Base-by-base conservation (phyloP, 2,113 vertebrate genomes). In the Geococcyx californianus region DNA sequence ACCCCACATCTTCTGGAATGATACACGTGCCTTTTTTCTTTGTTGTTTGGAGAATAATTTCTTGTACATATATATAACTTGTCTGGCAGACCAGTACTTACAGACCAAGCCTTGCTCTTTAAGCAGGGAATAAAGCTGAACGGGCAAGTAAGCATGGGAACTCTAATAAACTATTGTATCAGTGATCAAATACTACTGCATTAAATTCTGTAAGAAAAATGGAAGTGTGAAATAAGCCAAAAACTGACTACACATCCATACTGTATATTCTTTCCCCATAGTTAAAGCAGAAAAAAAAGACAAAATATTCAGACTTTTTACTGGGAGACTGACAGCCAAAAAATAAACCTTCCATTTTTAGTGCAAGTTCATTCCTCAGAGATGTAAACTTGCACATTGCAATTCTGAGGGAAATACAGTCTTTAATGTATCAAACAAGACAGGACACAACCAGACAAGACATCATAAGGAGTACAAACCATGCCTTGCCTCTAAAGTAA, bases 11-110 rank as follows among this genome's bases (percentile, higher is more conserved):
- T 58, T 75, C 62, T 87, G 52, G n/a, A 79, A 54, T 62, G 23
- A 93, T 7, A 20, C 2, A 63, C 2, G 1, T 52, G 7, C 8
- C 16, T 34, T 67, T 80, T 73, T 2, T 31, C 45, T 7, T 59
- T 87, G 63, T 44, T 77, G n/a, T 47, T 84, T 70, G 26, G 49
- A 69, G 24, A 82, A 20, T 49, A 20, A 8, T 64, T 82, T 89
- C 86, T 68, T 28, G n/a, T 20, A 36, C 4, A 9, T 21, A 40
- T 20, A 36, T 4, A 9, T 18, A 68, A n/a, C 23, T 38, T 4
- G 3, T 66, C 69, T 90, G 82, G 78, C 82, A 96, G 89, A 89
- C 66, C 87, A 95, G 89, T 69, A 89, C 60, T 88, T 68, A 55
- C 5, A 92, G 25, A 78, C 28, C 82, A 24, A 76, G 44, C 20